phyloP scores from a whole-genome alignment of 2,113 vertebrate species.

The Pluvialis apricaria region DNA sequence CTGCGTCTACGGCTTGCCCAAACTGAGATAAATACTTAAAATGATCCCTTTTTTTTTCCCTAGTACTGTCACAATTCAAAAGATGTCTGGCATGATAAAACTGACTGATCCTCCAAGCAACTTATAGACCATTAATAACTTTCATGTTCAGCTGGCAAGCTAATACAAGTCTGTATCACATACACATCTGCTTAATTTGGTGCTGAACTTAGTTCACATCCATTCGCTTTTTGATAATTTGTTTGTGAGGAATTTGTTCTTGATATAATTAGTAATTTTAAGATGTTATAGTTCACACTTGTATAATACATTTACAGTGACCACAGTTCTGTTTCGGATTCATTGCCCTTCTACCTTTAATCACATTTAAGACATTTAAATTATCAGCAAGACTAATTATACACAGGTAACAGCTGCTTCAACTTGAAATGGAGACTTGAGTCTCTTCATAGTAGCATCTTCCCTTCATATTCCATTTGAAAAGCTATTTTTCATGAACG shows the following conservation, averaged over 20 bases:
- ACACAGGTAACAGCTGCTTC: background rate
- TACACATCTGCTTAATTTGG: background rate
- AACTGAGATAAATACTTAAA: background rate
- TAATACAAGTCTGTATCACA: background rate
- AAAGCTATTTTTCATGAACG: background rate
- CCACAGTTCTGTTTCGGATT: background rate
- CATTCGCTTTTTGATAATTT: background rate
- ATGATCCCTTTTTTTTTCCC: background rate
- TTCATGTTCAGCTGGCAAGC: background rate
- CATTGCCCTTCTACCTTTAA: background rate
- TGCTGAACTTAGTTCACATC: background rate
- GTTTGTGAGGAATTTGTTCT: background rate
- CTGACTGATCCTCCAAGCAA: background rate
- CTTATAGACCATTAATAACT: background rate
- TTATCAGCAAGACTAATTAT: background rate
- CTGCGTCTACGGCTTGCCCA: background rate
- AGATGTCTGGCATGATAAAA: background rate
- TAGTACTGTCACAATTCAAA: background rate
- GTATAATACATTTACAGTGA: background rate
- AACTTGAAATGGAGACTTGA: background rate
- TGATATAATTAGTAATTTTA: background rate
- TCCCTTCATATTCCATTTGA: background rate
- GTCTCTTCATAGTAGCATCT: background rate
- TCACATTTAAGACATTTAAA: background rate
- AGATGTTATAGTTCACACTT: background rate